Percentiles rank a stretch among this genome's conserved stretches.
Conservation (phyloP, 2,113 vertebrate species). For the Oncorhynchus gorbuscha region DNA sequence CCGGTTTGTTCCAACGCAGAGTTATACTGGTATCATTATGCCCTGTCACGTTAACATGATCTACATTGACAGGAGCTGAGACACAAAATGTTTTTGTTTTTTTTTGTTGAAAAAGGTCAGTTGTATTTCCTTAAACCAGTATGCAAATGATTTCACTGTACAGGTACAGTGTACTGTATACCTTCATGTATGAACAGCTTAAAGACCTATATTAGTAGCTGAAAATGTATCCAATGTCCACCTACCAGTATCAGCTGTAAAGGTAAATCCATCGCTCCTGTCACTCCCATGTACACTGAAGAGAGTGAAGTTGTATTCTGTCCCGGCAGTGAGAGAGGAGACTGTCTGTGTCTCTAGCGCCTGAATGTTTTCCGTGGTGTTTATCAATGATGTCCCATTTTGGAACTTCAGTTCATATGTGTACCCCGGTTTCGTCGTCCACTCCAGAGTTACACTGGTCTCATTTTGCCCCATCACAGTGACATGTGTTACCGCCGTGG, state of each 20-base stretch:
- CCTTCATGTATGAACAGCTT: background rate
- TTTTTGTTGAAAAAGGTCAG: background rate
- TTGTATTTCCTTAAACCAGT: background rate
- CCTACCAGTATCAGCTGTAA: constrained; percentile 22
- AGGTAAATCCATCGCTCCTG: constrained; percentile 4
- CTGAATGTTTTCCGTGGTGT: accelerated
- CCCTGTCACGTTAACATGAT: accelerated
- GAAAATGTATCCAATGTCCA: background rate
- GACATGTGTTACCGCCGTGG: background rate
- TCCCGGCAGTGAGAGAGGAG: constrained; percentile 10
- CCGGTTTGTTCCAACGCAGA: constrained; percentile 37
- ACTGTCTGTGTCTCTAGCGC: background rate
- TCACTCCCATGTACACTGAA: background rate
- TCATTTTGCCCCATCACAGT: background rate
- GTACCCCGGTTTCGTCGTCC: accelerated
- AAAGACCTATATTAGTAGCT: background rate
- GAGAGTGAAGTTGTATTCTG: constrained; percentile 37
- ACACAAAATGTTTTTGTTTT: background rate
- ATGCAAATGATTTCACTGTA: background rate
- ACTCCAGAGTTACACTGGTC: constrained; percentile 46
- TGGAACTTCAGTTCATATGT: background rate
- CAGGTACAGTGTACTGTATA: background rate
- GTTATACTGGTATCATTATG: constrained; percentile 35
- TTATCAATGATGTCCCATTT: accelerated
- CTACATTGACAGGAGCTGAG: constrained; percentile 2